phyloP scores from a whole-genome alignment of 2,113 vertebrate species.

The Gymnorhina tibicen region DNA sequence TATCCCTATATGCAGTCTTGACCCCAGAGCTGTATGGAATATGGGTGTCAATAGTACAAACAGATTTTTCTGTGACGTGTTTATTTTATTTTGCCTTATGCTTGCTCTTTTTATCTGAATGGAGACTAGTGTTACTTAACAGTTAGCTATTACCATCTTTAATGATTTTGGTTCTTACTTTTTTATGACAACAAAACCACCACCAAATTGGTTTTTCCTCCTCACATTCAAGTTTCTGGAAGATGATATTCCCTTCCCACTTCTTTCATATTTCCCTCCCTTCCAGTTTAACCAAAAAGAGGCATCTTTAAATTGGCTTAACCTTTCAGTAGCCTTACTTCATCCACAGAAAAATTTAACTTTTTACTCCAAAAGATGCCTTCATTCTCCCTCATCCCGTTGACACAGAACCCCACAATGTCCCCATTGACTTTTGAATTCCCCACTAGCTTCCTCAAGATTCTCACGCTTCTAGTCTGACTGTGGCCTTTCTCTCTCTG shows the following conservation, averaged over 20 bases:
- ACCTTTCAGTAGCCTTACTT: conserved; percentile 5
- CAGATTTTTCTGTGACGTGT: neutral
- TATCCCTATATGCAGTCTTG: neutral
- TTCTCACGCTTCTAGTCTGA: conserved; percentile 16
- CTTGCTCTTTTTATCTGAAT: neutral
- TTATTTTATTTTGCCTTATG: neutral
- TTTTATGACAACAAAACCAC: neutral
- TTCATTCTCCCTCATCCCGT: neutral
- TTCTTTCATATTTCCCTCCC: neutral
- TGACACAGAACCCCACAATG: conserved; percentile 8
- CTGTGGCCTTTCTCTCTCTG: conserved; percentile 10
- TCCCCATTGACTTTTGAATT: conserved; percentile 29
- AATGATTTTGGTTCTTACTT: neutral
- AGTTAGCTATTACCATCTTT: neutral
- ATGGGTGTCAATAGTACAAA: neutral
- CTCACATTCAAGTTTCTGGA: neutral
- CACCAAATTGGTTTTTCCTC: neutral
- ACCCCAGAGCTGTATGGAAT: neutral
- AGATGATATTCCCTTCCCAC: neutral
- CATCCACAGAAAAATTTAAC: conserved; percentile 19
- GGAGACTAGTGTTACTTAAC: neutral
- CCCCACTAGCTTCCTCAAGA: neutral
- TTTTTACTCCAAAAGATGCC: conserved; percentile 19
- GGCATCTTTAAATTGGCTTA: neutral
- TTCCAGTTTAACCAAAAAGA: neutral